Conservation (phyloP, 2,888 invertebrate species). For the Ernsta delagoae region DNA sequence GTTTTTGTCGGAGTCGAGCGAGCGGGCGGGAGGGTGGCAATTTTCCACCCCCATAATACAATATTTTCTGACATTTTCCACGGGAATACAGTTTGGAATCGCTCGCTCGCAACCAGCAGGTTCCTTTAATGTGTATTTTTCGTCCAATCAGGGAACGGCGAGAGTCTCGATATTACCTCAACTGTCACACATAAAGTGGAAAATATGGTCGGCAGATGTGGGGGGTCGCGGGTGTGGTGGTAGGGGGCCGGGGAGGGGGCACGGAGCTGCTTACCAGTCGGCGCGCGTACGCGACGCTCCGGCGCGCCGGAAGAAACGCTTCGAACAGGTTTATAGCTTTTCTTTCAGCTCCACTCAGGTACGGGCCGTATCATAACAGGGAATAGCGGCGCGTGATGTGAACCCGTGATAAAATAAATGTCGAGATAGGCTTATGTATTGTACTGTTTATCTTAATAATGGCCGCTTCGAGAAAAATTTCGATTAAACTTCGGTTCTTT, state of each 20-base stretch:
- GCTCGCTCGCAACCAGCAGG: constrained; percentile 82
- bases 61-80: constrained; percentile 86
- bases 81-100: constrained; percentile 85
- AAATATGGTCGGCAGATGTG: constrained; percentile 85
- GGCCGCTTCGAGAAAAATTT: no score
- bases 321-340: no score
- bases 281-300: no score
- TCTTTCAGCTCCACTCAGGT: no score
- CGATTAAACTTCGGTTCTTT: constrained; percentile 66
- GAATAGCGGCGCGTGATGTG: no score
- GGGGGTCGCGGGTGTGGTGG: constrained; percentile 61
- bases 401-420: no score
- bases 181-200: constrained; percentile 86
- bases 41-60: constrained; percentile 85
- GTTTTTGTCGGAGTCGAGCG: constrained; percentile 84
- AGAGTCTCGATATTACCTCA: constrained; percentile 86
- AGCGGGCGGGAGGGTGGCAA: constrained; percentile 82
- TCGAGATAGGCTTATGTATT: no score
- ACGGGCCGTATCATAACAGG: no score
- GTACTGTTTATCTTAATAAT: no score
- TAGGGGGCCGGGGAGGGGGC: constrained; percentile 41
- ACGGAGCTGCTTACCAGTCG: no score
- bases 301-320: no score
- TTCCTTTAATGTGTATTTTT: constrained; percentile 86
- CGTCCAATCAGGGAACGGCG: constrained; percentile 85